These are phyloP conservation scores for Diplogasteroides magnus DNA, from an alignment of 1,140 invertebrate genomes.

Conservation along the genomic window DNA sequence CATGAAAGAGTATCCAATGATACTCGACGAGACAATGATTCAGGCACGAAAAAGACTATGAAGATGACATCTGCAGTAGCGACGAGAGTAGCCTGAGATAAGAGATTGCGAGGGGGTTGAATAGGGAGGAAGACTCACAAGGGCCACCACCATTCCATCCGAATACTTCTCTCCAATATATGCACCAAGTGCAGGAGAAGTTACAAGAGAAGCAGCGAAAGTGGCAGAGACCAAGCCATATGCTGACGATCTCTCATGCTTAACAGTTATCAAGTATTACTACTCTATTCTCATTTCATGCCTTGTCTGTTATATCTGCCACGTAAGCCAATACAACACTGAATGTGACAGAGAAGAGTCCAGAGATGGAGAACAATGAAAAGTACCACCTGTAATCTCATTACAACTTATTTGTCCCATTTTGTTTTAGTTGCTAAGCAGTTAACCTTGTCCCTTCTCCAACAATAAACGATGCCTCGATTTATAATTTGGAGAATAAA, in stretches of 20 bases:
- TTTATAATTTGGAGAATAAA: too few species aligned
- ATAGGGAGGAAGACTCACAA: slow-evolving; percentile 56
- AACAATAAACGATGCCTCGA: neutral
- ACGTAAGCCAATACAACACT: slow-evolving; percentile 96
- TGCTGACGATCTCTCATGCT: slow-evolving; percentile 81
- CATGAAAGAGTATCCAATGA: slow-evolving; percentile 59
- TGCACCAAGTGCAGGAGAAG: slow-evolving; percentile 89
- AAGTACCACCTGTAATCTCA: slow-evolving; percentile 84
- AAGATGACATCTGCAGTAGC: slow-evolving; percentile 94
- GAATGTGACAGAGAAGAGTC: slow-evolving; percentile 96
- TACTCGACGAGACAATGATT: slow-evolving; percentile 67
- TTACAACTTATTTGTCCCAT: too few species aligned
- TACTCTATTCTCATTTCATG: neutral
- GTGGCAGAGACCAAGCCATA: slow-evolving; percentile 96
- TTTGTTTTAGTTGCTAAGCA: too few species aligned
- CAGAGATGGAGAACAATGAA: slow-evolving; percentile 96
- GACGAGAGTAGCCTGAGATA: slow-evolving; percentile 73
- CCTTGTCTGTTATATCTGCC: slow-evolving; percentile 94
- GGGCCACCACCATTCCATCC: slow-evolving; percentile 86
- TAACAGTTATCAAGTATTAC: neutral
- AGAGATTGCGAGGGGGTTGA: slow-evolving; percentile 8
- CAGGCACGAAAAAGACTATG: slow-evolving; percentile 92
- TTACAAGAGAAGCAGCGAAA: slow-evolving; percentile 94
- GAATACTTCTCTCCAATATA: slow-evolving; percentile 83
- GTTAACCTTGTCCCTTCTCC: neutral